Conservation (phyloP, 2,113 vertebrate genomes). For the Anser cygnoides region DNA sequence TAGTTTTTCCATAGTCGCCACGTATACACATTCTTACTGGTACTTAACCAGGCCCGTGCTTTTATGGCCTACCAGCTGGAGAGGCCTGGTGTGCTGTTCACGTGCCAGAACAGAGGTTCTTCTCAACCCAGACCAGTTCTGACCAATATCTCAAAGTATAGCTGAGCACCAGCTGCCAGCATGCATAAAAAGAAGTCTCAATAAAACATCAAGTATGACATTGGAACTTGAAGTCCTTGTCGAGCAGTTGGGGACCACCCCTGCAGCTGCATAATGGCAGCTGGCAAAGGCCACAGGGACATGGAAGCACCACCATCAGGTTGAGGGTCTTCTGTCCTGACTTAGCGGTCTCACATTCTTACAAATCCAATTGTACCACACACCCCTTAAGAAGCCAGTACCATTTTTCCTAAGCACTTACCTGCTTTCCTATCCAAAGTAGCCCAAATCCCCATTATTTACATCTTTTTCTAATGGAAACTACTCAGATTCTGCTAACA, state of each 20-base stretch:
- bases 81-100: neutral
- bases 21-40: neutral
- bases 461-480: neutral
- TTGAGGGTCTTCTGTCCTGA: neutral
- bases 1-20: neutral
- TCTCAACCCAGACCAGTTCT: neutral
- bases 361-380: neutral
- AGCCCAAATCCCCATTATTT: neutral
- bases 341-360: neutral
- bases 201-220: neutral
- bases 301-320: neutral
- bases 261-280: neutral
- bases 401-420: neutral
- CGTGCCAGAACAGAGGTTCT: neutral
- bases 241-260: accelerated
- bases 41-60: neutral
- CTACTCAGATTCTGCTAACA: neutral
- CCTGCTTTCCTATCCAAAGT: neutral
- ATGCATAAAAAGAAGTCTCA: neutral
- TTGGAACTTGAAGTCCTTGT: neutral
- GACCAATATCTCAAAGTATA: neutral
- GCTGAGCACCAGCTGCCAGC: neutral
- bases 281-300: neutral
- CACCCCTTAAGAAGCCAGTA: neutral
- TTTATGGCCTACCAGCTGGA: neutral